A percentile compares a stretch with the other conserved stretches of the same genome.
phyloP scores from a whole-genome alignment of 2,113 vertebrate species.

The Cynoglossus semilaevis region DNA sequence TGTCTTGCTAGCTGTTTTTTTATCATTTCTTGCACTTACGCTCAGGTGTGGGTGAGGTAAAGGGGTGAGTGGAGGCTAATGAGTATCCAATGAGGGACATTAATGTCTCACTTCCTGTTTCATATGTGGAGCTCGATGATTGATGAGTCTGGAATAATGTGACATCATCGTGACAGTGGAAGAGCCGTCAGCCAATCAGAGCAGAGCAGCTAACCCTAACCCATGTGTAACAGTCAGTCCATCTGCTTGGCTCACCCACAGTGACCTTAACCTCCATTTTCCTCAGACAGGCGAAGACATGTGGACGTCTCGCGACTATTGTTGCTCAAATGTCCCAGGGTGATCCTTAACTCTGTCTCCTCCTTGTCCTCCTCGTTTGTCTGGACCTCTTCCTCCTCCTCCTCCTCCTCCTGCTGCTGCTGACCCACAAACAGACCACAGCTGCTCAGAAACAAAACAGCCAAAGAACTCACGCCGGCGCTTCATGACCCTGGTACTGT shows the following conservation, averaged over 20 bases:
- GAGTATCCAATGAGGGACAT: too few species aligned
- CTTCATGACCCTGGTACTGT: too few species aligned
- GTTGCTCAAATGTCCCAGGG: slow-evolving; percentile 60
- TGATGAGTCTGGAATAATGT: too few species aligned
- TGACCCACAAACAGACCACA: slow-evolving; percentile 1
- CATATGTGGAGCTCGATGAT: not conserved
- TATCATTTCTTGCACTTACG: too few species aligned
- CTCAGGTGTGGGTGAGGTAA: too few species aligned
- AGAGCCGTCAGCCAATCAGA: slow-evolving; percentile 29
- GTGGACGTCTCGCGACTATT: slow-evolving; percentile 34
- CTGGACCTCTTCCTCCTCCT: not conserved
- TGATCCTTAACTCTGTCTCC: slow-evolving; percentile 14
- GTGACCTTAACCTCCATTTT: slow-evolving; percentile 5
- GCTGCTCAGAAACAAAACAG: slow-evolving; percentile 44
- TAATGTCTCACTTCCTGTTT: not conserved
- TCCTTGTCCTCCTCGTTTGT: not conserved
- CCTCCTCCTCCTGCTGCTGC: not conserved
- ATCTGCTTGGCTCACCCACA: slow-evolving; percentile 19
- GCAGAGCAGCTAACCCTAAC: slow-evolving; percentile 5
- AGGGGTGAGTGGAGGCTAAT: too few species aligned
- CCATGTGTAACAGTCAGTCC: slow-evolving; percentile 15
- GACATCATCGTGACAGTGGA: not conserved
- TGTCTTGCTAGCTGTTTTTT: too few species aligned
- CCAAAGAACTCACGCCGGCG: slow-evolving; percentile 5
- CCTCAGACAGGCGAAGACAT: slow-evolving; percentile 18